These are phyloP conservation scores for Linnaemya tessellans DNA, from an alignment of 2,888 invertebrate genomes.

Conservation along the genomic window DNA sequence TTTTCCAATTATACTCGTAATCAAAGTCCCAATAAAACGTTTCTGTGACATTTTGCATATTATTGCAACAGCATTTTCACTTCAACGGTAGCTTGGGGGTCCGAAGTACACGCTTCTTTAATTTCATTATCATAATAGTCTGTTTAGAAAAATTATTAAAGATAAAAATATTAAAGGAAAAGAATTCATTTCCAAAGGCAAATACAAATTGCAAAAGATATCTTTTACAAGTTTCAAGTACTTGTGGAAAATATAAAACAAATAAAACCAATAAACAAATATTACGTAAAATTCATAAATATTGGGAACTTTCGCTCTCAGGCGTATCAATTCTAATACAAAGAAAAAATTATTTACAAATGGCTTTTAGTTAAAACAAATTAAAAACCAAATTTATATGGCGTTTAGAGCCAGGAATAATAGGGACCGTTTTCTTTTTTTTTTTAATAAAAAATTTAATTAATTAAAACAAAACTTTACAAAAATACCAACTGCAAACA, in stretches of 20 bases:
- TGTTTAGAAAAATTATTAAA: not conserved
- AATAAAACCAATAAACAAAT: not conserved
- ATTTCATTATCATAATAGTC: not conserved
- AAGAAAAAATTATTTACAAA: not conserved
- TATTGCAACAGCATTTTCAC: not conserved
- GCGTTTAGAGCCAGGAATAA: not conserved
- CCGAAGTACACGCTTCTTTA: not conserved
- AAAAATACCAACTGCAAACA: too few relatives aligned
- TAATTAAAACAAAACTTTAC: too few relatives aligned
- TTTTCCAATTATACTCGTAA: not conserved
- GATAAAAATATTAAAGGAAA: not conserved
- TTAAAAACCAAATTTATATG: not conserved
- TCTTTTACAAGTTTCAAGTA: slow-evolving; percentile 13
- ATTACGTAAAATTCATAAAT: not conserved
- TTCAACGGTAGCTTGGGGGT: not conserved
- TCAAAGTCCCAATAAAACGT: not conserved
- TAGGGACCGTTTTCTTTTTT: too few relatives aligned
- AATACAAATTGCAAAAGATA: not conserved
- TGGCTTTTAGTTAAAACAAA: not conserved
- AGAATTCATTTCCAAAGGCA: not conserved
- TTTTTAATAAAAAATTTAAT: not conserved
- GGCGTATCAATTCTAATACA: not conserved
- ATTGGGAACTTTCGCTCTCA: not conserved
- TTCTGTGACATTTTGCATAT: not conserved
- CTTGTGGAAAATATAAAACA: not conserved